Conservation (phyloP, 2,797 vertebrate genomes). For the Podarcis siculus region DNA sequence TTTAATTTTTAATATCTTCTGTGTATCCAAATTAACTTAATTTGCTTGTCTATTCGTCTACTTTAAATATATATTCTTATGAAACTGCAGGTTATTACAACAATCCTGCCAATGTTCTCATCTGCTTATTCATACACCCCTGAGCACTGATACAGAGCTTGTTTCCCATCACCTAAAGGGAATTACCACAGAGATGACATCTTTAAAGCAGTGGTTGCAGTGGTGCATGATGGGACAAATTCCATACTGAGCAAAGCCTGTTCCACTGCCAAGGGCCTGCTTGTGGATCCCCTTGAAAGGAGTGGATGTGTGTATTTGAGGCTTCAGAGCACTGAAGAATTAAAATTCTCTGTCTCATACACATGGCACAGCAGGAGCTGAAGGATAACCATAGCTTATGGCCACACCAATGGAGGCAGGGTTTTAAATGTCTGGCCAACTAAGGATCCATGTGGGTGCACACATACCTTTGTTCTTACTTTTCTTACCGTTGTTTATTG, state of each 20-base stretch:
- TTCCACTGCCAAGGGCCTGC: neutral
- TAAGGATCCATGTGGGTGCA: slow-evolving; percentile 18
- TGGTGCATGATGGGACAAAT: neutral
- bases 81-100: too few species aligned
- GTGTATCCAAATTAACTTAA: too few species aligned
- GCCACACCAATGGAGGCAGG: slow-evolving; percentile 20
- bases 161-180: neutral
- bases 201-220: neutral
- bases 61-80: too few species aligned
- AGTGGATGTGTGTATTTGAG: neutral
- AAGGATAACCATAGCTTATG: neutral
- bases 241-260: too few species aligned
- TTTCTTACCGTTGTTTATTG: slow-evolving; percentile 71
- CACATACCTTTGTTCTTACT: slow-evolving; percentile 51
- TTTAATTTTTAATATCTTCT: too few species aligned
- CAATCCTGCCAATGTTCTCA: too few species aligned
- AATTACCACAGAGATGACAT: neutral
- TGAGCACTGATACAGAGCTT: neutral
- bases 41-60: too few species aligned
- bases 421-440: neutral
- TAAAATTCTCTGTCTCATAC: neutral
- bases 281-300: neutral
- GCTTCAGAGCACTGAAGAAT: neutral
- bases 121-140: too few species aligned
- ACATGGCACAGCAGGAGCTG: neutral